phyloP scores from a whole-genome alignment of 2,797 vertebrate genomes.

The Diplodus sargus region DNA sequence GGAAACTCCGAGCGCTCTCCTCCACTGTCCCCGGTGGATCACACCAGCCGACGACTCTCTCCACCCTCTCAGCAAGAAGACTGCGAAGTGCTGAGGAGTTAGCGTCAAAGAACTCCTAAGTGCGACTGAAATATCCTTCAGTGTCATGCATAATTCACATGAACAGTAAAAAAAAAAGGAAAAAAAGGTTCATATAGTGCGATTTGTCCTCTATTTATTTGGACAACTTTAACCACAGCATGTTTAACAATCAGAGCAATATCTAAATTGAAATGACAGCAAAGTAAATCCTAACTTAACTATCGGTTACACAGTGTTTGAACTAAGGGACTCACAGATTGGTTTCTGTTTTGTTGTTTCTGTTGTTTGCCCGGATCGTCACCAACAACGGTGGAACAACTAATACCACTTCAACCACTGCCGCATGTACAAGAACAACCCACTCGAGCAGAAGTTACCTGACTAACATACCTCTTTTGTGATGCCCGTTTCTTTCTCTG shows the following conservation, averaged over 20 bases:
- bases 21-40: slow-evolving; percentile 26
- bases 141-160: slow-evolving; percentile 63
- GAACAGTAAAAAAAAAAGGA: slow-evolving; percentile 38
- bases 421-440: neutral
- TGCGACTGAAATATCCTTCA: slow-evolving; percentile 60
- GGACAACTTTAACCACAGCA: neutral
- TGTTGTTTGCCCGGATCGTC: neutral
- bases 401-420: neutral
- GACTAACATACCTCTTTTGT: neutral
- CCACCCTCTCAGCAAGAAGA: slow-evolving; percentile 31
- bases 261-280: neutral
- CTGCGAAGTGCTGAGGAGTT: slow-evolving; percentile 45
- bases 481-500: neutral
- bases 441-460: slow-evolving; percentile 9
- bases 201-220: slow-evolving; percentile 32
- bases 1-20: slow-evolving; percentile 28
- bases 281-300: too few relatives aligned
- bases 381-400: neutral
- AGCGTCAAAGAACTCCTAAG: slow-evolving; percentile 50
- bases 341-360: neutral
- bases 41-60: slow-evolving; percentile 25
- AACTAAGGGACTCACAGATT: neutral
- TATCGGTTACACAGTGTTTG: neutral
- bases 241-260: neutral
- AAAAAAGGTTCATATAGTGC: slow-evolving; percentile 20